Evolutionary conservation across 2,888 invertebrate species (phyloP), one percentile per base, ranked within the genome.

Genomic region (Rotaria socialis): DNA sequence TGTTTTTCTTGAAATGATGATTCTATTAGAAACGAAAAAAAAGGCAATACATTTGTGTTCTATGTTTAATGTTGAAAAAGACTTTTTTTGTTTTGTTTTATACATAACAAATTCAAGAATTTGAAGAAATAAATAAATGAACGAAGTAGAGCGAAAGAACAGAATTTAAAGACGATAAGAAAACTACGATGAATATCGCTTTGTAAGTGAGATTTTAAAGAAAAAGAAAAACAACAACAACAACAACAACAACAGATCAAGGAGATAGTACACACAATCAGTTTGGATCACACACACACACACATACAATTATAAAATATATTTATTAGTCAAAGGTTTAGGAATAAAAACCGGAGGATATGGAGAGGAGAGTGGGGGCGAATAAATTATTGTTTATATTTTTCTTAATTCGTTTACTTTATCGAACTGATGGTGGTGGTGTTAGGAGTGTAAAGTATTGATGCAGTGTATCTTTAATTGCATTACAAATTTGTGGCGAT

Each of bases 381-480:
- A 35, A 35, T 19, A 35, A 35, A 35, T 14, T 67, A 24, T 4
- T 1, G 56, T 35, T 67, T 27, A 19, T 27, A 35, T 3, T 67
- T 5, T 19, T 35, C 14, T 16, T 67, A 60, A 27, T 60, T n/a
- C 27, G 27, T 22, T 2, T 55, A 27, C 3, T 24, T 80, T 47
- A 80, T 47, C 80, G 80, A 80, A 80, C 14, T 47, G 80, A 80
- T 3, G 47, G 80, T 80, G 85, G 85, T 55, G 85, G 52, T 60
- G 85, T 80, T 47, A 86, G 67, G 10, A 86, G 85, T 16, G 58
- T 35, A 50, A 86, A 85, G 92, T 95, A 97, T 92, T 96, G 95
- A 89, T 95, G 93, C 88, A 97, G 93, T 27, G 96, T 96, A 90
- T 95, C 96, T 67, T 94, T 93, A 86, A 95, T 92, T 24, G 95